Evolutionary conservation across 2,888 invertebrate genomes (phyloP).

Genomic region (Mesorhabditis spiculigera): DNA sequence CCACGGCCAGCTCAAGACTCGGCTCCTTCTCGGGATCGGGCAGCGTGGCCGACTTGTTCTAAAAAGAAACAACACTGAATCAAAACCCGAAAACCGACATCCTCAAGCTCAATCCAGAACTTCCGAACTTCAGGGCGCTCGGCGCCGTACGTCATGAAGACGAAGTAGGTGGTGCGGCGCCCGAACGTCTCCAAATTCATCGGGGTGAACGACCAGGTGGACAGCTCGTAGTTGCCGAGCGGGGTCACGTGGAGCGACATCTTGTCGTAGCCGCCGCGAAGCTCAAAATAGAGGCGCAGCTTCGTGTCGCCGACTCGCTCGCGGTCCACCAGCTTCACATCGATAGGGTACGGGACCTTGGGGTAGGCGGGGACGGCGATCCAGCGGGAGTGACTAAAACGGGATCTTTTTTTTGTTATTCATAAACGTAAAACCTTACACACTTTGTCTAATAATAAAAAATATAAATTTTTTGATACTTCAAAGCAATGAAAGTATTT

Average conservation of each 20-base stretch:
- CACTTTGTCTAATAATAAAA: background rate
- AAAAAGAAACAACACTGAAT: constrained; percentile 8
- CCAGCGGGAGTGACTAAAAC: constrained; percentile 44
- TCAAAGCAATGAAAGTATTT: background rate
- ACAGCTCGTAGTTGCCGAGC: constrained; percentile 43
- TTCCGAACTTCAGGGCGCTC: constrained; percentile 43
- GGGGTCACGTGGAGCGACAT: constrained; percentile 56
- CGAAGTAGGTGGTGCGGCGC: constrained; percentile 49
- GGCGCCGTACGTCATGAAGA: constrained; percentile 53
- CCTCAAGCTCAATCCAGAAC: constrained; percentile 51
- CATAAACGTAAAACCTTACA: background rate
- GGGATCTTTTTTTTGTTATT: background rate
- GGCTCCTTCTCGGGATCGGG: constrained; percentile 31
- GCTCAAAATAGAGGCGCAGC: constrained; percentile 47
- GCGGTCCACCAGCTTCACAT: constrained; percentile 36
- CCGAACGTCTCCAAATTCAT: constrained; percentile 30
- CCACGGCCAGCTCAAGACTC: constrained; percentile 50
- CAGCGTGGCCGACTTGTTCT: constrained; percentile 22
- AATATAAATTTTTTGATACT: background rate
- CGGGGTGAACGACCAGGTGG: constrained; percentile 46
- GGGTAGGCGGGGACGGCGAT: constrained; percentile 48
- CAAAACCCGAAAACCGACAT: constrained; percentile 25
- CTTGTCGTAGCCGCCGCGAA: constrained; percentile 52
- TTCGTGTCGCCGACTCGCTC: constrained; percentile 27
- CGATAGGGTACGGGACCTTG: constrained; percentile 41